Conservation (phyloP, 1,140 invertebrate genomes). For the Papilio helenus region DNA sequence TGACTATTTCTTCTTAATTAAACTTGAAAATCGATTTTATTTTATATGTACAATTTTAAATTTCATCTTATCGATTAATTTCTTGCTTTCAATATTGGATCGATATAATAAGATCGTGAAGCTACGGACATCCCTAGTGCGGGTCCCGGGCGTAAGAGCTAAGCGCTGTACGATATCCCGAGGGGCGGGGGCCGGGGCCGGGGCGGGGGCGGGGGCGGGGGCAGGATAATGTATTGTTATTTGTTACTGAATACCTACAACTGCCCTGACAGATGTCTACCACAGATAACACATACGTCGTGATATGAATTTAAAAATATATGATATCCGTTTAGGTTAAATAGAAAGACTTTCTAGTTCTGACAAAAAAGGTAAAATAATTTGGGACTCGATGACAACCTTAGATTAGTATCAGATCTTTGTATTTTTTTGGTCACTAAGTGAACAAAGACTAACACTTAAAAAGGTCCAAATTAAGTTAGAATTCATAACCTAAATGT, state of each 20-base stretch:
- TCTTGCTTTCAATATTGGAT: too few relatives aligned
- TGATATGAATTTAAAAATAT: background rate
- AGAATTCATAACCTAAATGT: background rate
- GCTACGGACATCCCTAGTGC: slow-evolving; percentile 37
- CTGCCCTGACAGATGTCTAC: background rate
- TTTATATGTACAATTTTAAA: too few relatives aligned
- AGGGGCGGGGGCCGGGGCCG: background rate
- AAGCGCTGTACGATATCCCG: slow-evolving; percentile 68
- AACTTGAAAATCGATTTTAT: too few relatives aligned
- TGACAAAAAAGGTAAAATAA: too few relatives aligned
- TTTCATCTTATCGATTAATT: too few relatives aligned
- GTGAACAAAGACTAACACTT: background rate
- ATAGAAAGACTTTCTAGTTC: too few relatives aligned
- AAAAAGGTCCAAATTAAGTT: background rate
- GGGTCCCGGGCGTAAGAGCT: slow-evolving; percentile 60
- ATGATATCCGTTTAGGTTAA: too few relatives aligned
- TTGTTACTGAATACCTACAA: slow-evolving; percentile 60
- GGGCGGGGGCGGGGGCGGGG: slow-evolving; percentile 40
- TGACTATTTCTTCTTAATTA: background rate
- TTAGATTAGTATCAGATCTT: too few relatives aligned
- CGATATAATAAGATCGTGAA: background rate
- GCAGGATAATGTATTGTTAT: slow-evolving; percentile 77
- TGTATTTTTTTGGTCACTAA: too few relatives aligned
- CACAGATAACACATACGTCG: background rate
- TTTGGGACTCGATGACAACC: too few relatives aligned